These are phyloP conservation scores for Labeo catla DNA, from an alignment of 2,113 vertebrate species.

Conservation along the genomic window DNA sequence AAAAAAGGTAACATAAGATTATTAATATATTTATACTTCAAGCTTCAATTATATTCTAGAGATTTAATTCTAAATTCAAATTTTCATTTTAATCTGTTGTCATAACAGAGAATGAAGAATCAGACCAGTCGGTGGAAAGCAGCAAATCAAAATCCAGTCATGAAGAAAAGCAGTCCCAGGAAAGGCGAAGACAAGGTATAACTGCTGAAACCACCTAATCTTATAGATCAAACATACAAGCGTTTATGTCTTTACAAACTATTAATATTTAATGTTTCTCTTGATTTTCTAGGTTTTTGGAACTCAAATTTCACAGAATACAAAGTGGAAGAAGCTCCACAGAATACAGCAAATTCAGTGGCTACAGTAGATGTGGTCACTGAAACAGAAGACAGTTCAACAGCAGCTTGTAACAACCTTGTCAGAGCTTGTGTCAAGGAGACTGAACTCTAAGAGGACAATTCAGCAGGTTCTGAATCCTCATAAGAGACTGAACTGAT, in stretches of 20 bases:
- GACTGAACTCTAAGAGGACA: constrained; percentile 66
- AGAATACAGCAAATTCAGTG: constrained; percentile 30
- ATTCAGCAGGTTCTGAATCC: constrained; percentile 23
- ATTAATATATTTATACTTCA: background rate
- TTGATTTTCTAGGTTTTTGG: constrained; percentile 65
- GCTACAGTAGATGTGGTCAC: constrained; percentile 26
- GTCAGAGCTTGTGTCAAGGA: constrained; percentile 63
- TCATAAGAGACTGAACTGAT: constrained; percentile 7
- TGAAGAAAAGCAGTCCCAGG: constrained; percentile 77
- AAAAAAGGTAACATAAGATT: constrained; percentile 79
- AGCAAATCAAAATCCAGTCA: constrained; percentile 85
- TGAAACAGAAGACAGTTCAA: constrained; percentile 34
- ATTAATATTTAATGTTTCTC: background rate
- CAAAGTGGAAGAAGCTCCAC: constrained; percentile 62
- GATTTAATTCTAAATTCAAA: background rate
- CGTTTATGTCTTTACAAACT: background rate
- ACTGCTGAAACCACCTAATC: background rate
- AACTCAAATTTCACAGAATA: constrained; percentile 76
- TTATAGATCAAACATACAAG: background rate
- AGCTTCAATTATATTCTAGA: background rate
- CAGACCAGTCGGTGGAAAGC: constrained; percentile 83
- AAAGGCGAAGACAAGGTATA: constrained; percentile 75
- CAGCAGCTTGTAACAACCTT: constrained; percentile 5
- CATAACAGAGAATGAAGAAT: constrained; percentile 85
- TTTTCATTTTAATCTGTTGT: constrained; percentile 35